A percentile compares a stretch with the other conserved stretches of the same genome.
These are phyloP conservation scores for Eupithecia insigniata DNA, from an alignment of 2,888 invertebrate species.

Conservation along the genomic window DNA sequence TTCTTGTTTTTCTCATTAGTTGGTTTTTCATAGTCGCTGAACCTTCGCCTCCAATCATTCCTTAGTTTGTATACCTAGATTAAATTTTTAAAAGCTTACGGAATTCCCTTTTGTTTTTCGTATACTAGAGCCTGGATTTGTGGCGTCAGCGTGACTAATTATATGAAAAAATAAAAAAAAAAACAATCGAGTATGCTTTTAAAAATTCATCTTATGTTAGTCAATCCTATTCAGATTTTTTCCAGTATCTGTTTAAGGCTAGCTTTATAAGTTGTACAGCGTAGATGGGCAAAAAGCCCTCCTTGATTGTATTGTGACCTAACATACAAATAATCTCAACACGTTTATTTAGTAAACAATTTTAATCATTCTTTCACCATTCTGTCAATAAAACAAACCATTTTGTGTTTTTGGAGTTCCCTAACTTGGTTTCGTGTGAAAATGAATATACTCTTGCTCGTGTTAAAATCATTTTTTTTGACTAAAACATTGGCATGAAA, in stretches of 20 bases:
- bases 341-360: neutral
- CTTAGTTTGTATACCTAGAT: slow-evolving; percentile 31
- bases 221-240: neutral
- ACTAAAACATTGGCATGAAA: neutral
- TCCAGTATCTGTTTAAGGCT: neutral
- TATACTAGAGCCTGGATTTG: neutral
- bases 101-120: neutral
- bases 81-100: neutral
- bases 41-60: slow-evolving; percentile 54
- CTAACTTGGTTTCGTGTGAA: neutral
- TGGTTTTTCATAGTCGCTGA: slow-evolving; percentile 56
- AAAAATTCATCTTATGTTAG: neutral
- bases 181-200: neutral
- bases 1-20: slow-evolving; percentile 25
- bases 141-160: neutral
- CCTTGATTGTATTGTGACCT: neutral
- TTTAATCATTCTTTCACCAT: neutral
- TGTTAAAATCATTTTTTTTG: neutral
- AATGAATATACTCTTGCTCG: neutral
- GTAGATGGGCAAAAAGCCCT: neutral
- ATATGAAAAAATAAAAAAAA: neutral
- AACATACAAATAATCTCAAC: neutral
- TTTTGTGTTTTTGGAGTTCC: neutral
- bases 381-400: neutral
- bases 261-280: neutral